Base-by-base conservation (phyloP, 2,888 invertebrate genomes). In the Malthinus seriepunctatus region DNA sequence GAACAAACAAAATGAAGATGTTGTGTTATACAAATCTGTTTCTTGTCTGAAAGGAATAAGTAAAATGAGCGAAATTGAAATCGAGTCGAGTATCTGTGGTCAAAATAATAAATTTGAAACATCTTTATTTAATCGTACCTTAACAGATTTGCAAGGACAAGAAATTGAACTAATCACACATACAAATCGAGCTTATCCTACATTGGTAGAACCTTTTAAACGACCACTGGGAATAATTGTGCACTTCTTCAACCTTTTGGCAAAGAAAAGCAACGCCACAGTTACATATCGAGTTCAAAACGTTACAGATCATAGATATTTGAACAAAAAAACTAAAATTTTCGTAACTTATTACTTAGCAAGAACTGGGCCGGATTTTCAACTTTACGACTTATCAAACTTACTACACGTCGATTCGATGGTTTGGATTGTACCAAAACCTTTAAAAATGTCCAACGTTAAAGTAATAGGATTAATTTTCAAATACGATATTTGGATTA, bases 381-480 rank as follows among this genome's bases (percentile, higher is more conserved):
- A n/a, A 9, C 0, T 6, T 3, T 42, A n/a, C 15, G 39, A 42
- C 3, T 11, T 42, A 9, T 42, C 39, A 15, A 42, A 42, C 5
- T n/a, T 42, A n/a, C 7, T 42, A n/a, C 23, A 42, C 39, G 15
- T 15, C 9, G 39, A 42, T 15, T 42, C 14, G n/a, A 42, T 42
- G 39, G 39, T 42, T 42, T 42, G 39, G 39, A 42, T 42, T n/a
- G 39, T 42, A 42, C 39, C 39, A 12, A 42, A 42, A 42, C 6
- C 39, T 15, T 3, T 12, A 14, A 42, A 15, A 42, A 1, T 42
- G 2, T 42, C 39, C 14, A 42, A 14, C 39, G 15, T 42, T 6
- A 42, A 42, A 23, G 23, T 42, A 6, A 42, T 42, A 3, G 15
- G 15, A 8, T n/a, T n/a, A 15, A 42, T 42, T 32, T 46, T 46